phyloP scores from a whole-genome alignment of 2,113 vertebrate species.

The Diadophis punctatus region DNA sequence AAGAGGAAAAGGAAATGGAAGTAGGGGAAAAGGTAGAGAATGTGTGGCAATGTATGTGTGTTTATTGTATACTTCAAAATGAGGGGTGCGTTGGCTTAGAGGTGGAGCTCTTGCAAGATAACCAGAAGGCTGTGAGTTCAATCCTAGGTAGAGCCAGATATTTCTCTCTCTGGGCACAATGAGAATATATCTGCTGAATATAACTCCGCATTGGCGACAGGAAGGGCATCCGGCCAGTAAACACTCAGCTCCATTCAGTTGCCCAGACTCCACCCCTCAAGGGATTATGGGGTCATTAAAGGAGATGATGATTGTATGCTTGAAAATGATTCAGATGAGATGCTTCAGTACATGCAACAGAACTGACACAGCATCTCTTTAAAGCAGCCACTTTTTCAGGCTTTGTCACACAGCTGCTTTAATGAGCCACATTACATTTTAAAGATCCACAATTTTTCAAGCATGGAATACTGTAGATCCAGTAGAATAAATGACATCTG shows the following conservation, averaged over 20 bases:
- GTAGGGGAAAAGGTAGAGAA: neutral
- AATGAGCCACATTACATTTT: neutral
- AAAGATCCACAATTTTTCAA: neutral
- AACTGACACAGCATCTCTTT: neutral
- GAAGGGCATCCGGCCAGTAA: no score
- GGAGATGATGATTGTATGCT: neutral
- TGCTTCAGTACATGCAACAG: neutral
- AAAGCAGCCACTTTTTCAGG: neutral
- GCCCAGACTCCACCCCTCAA: no score
- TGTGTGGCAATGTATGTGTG: neutral
- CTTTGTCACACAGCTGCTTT: neutral
- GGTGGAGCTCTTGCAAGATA: no score
- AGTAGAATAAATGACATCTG: neutral
- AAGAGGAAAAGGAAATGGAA: neutral
- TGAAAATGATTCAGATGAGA: neutral
- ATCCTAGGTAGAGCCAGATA: no score
- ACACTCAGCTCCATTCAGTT: no score
- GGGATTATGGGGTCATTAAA: no score
- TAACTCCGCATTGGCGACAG: no score
- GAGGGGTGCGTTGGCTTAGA: no score
- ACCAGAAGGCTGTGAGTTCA: no score
- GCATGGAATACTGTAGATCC: neutral
- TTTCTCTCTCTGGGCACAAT: no score
- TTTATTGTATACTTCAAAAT: neutral
- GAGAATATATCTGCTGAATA: no score